Percentiles rank a stretch among this genome's conserved stretches.
phyloP scores from a whole-genome alignment of 2,797 vertebrate species.

The Sebastes iracundus region DNA sequence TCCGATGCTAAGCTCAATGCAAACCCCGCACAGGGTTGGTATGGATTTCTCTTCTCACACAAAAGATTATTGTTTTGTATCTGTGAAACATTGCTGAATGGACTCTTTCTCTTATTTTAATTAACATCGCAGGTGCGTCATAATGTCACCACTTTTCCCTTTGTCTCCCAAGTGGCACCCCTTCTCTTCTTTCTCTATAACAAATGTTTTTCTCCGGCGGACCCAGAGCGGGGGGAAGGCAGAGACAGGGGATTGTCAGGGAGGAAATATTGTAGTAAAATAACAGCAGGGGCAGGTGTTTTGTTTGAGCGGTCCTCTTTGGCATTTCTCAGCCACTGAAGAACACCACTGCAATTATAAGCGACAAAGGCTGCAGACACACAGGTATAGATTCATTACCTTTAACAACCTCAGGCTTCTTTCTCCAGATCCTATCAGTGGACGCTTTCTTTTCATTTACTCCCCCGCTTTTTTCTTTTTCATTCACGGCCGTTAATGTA shows the following conservation, averaged over 20 bases:
- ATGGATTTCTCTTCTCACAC: constrained; percentile 35
- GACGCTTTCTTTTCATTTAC: constrained; percentile 64
- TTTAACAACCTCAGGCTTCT: constrained; percentile 85
- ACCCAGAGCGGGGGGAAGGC: constrained; percentile 68
- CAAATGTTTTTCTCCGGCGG: background rate
- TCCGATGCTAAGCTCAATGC: constrained; percentile 15
- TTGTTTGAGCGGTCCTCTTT: constrained; percentile 82
- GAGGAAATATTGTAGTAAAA: constrained; percentile 83
- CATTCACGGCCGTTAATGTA: constrained; percentile 24
- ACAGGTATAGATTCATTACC: constrained; percentile 88
- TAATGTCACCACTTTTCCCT: constrained; percentile 83
- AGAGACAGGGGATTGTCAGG: constrained; percentile 73
- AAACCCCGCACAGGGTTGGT: constrained; percentile 5
- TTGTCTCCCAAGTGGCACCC: constrained; percentile 72
- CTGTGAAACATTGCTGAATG: constrained; percentile 74
- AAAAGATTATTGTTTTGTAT: constrained; percentile 50
- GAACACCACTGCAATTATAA: constrained; percentile 88
- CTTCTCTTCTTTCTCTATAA: constrained; percentile 63
- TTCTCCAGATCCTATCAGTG: constrained; percentile 55
- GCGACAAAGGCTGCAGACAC: constrained; percentile 82
- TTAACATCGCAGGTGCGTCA: constrained; percentile 89
- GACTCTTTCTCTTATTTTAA: constrained; percentile 89
- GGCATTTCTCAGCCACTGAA: constrained; percentile 82
- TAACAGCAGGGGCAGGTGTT: constrained; percentile 84
- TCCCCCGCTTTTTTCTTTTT: background rate